Evolutionary conservation across 2,888 invertebrate genomes (phyloP), one percentile per base, ranked within the genome.

Genomic region (Corbicula japonica): DNA sequence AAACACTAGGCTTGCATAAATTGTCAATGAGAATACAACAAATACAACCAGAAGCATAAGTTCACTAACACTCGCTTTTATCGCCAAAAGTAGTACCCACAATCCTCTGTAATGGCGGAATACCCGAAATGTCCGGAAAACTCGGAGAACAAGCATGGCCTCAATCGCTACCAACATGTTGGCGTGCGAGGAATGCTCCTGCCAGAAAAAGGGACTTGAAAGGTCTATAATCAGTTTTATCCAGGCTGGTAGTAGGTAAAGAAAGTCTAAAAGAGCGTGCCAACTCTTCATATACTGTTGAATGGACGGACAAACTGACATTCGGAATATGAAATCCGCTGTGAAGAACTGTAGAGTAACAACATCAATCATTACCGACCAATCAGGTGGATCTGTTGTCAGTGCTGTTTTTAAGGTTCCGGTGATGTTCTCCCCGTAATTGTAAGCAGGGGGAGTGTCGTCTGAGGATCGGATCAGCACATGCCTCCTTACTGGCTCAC

Each of bases 161-260:
- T 88, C 81, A 18, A 88, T 60, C 1, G 79, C 26, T 5, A 87
- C 54, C 34, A 86, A 65, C 8, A 72, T 32, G 0, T 77, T 65
- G 5, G 84, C 61, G 18, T 80, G 70, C 2, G 58, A 58, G 26
- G 62, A 56, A 1, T 70, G 68, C 1, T 63, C 54, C 18, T 83
- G 61, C 87, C 87, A 87, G 63, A 72, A 78, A 8, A 69, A 77
- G 12, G 76, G 74, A 23, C 62, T 56, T 1, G 72, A 26, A 8
- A 78, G n/a, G 41, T 84, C 83, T 6, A 85, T 80, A 1, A 85
- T 54, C n/a, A 85, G 71, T 28, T 77, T 56, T 15, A 71, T 69
- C 86, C 86, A 87, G 10, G 83, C 82, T 2, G 88, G 88, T 21
- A 86, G 28, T 2, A 89, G 60, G 50, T 87, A 89, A 1, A 88